Evolutionary conservation across 53 echinoderm and acorn worm species (phyloP).

Genomic region (Holothuria scabra): DNA sequence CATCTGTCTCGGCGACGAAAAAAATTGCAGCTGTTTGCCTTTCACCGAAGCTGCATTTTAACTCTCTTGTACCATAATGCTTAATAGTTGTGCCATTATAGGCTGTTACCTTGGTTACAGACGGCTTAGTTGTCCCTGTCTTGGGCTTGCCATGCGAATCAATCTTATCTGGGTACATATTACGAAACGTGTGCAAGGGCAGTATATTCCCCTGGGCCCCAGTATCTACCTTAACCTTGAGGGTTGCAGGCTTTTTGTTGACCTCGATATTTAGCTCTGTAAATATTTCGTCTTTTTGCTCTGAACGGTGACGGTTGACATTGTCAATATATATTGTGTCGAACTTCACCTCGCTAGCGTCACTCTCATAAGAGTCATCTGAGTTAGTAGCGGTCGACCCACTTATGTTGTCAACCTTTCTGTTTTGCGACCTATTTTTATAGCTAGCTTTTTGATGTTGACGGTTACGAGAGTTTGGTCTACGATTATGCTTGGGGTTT

Average conservation of each 20-base stretch:
- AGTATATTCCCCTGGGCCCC: constrained; percentile 67
- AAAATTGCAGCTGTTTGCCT: background rate
- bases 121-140: background rate
- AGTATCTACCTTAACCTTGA: constrained; percentile 50
- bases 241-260: constrained; percentile 40
- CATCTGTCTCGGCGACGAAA: constrained; percentile 7
- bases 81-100: background rate
- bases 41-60: background rate
- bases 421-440: background rate
- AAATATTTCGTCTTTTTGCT: constrained; percentile 57
- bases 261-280: constrained; percentile 30
- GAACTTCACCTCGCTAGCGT: constrained; percentile 5
- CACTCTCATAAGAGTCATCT: background rate
- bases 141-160: constrained; percentile 24
- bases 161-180: constrained; percentile 60
- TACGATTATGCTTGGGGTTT: background rate
- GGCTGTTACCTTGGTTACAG: background rate
- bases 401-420: background rate
- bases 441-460: background rate
- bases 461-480: background rate
- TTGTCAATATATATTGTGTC: constrained; percentile 11
- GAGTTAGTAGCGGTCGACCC: background rate
- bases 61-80: background rate
- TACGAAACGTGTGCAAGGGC: constrained; percentile 51
- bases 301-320: background rate